Evolutionary conservation across 2,888 invertebrate genomes (phyloP).

Genomic region (Phrixothrix hirtus): DNA sequence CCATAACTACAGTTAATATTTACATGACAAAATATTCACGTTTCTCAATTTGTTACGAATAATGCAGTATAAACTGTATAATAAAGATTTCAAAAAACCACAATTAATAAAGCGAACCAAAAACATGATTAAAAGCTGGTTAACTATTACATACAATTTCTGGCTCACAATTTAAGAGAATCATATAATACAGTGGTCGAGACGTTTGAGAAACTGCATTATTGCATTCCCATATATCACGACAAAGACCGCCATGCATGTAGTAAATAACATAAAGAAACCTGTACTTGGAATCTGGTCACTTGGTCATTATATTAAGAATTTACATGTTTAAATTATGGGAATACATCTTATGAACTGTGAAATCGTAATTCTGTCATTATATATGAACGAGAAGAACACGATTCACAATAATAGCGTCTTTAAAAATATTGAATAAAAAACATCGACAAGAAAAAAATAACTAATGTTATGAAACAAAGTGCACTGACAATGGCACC

Average conservation of each 20-base stretch:
- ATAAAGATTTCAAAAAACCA: no score
- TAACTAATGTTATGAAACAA: not conserved
- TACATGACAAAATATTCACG: no score
- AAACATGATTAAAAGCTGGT: no score
- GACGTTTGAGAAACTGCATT: constrained; percentile 40
- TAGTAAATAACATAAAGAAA: constrained; percentile 31
- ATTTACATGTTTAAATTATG: not conserved
- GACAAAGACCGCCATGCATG: constrained; percentile 32
- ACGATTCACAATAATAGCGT: not conserved
- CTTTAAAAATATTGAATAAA: not conserved
- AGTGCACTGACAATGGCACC: not conserved
- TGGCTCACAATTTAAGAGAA: constrained; percentile 33
- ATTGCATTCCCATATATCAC: constrained; percentile 42
- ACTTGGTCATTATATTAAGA: constrained; percentile 2
- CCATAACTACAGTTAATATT: no score
- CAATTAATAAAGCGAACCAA: not conserved
- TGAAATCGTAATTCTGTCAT: constrained; percentile 8
- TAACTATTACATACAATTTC: constrained; percentile 7
- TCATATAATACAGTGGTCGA: constrained; percentile 39
- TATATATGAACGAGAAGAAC: constrained; percentile 9
- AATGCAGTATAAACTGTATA: no score
- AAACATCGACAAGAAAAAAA: not conserved
- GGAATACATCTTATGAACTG: constrained; percentile 10
- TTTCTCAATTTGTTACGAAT: no score
- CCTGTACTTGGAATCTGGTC: constrained; percentile 11